Conservation (phyloP, 2,888 invertebrate species). For the Papilio protenor region DNA sequence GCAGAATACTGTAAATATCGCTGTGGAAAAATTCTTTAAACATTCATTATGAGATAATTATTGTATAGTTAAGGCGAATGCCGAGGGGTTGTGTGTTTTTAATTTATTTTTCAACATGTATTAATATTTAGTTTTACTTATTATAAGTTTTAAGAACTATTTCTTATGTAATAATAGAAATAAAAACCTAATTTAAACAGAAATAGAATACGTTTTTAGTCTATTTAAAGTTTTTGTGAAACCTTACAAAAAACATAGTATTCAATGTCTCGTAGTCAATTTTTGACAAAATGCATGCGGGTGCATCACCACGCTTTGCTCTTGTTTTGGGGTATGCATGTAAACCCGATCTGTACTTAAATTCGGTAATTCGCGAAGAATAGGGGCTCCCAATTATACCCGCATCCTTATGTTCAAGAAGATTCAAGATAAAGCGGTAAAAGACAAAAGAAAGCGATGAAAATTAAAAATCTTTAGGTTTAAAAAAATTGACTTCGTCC, state of each 20-base stretch:
- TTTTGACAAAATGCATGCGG: conserved; percentile 1
- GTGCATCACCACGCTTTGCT: background rate
- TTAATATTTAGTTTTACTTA: no score
- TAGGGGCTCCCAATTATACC: conserved; percentile 28
- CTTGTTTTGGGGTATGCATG: background rate
- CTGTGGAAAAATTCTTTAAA: conserved; percentile 26
- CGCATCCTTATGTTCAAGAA: conserved; percentile 25
- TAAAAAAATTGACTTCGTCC: background rate
- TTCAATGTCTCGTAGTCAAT: background rate
- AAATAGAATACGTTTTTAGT: no score
- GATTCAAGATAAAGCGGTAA: background rate
- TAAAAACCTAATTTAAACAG: no score
- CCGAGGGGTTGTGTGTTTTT: background rate
- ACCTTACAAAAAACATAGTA: background rate
- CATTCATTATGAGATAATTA: conserved; percentile 30
- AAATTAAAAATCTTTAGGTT: background rate
- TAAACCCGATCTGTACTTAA: conserved; percentile 15
- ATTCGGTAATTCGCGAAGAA: conserved; percentile 25
- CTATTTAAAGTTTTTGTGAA: no score
- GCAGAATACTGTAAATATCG: conserved; percentile 20
- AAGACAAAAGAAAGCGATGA: background rate
- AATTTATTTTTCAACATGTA: background rate
- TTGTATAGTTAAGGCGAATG: background rate
- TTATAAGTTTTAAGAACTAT: no score
- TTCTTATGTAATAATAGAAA: no score